Evolutionary conservation across 1,140 invertebrate genomes (phyloP), one percentile per base, ranked within the genome.

Genomic region (Drosophila kohkoa): DNA sequence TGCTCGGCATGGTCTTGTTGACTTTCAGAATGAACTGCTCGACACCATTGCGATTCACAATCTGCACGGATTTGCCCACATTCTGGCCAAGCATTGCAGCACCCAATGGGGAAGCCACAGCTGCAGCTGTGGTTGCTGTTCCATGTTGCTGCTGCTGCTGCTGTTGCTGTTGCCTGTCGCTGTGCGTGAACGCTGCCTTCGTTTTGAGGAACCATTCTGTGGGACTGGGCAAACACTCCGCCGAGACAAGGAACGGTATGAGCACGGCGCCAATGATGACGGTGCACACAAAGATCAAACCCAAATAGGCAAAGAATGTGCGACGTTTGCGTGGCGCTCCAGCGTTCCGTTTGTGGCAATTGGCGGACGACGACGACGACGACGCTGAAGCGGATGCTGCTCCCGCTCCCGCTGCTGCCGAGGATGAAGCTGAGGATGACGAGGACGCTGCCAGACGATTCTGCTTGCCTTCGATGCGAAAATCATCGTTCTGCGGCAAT

Each of bases 401-500:
- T 38, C 10, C 73, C 94, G 35, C 35, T 38, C 35, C 15, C 10
- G 48, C 20, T 15, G 49, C 15, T 8, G 79, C 51, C 16, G 60
- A 38, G 6, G 82, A 38, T 7, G 51, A 6, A 10, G 81, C 16
- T 20, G 69, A 54, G 15, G 69, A 58, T 28, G 54, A 51, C 1
- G 35, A 43, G 57, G 5, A 52, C 35, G 16, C 66, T 43, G 77
- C 10, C 73, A 52, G 16, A 41, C 72, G 68, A 45, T 72, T 85
- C 11, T 94, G 82, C 46, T 94, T 94, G 72, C 94, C 95, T 73
- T 94, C 94, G 69, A 93, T 94, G n/a, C 94, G 91, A 71, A 95
- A 94, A 81, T 95, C 95, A 87, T 95, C 95, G 20, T 95, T 95
- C 89, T 96, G 95, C 46, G 95, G 95, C 41, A 96, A 92, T 76